Evolutionary conservation across 1,140 invertebrate species (phyloP).

Genomic region (Solen grandis): DNA sequence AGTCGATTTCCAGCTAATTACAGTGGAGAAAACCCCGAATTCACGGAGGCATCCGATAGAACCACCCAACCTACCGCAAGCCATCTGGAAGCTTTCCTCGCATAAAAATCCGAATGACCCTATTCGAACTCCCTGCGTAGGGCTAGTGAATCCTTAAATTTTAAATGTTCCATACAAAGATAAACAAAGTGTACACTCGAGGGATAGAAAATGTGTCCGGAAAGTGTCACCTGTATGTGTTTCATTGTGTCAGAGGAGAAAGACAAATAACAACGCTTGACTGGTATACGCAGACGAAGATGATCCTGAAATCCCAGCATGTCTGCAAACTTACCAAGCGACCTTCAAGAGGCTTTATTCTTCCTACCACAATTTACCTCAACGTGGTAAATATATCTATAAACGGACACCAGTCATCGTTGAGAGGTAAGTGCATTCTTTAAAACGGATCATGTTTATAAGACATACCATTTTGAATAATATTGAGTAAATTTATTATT

Average conservation of each 20-base stretch:
- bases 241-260: constrained; percentile 23
- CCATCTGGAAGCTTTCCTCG: no score
- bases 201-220: no score
- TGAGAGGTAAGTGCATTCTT: constrained; percentile 27
- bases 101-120: no score
- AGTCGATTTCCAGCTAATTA: no score
- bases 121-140: no score
- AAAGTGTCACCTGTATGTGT: not conserved
- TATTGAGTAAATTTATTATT: no score
- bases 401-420: constrained; percentile 29
- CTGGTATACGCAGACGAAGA: constrained; percentile 41
- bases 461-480: not conserved
- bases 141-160: no score
- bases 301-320: constrained; percentile 26
- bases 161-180: no score
- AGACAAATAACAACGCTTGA: constrained; percentile 36
- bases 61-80: no score
- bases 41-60: no score
- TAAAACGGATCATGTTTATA: not conserved
- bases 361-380: constrained; percentile 39
- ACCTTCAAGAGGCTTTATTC: constrained; percentile 22
- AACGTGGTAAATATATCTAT: constrained; percentile 22
- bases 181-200: no score
- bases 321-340: constrained; percentile 26
- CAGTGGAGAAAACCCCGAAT: no score